phyloP scores from a whole-genome alignment of 2,888 invertebrate genomes.

The Rhingia rostrata region DNA sequence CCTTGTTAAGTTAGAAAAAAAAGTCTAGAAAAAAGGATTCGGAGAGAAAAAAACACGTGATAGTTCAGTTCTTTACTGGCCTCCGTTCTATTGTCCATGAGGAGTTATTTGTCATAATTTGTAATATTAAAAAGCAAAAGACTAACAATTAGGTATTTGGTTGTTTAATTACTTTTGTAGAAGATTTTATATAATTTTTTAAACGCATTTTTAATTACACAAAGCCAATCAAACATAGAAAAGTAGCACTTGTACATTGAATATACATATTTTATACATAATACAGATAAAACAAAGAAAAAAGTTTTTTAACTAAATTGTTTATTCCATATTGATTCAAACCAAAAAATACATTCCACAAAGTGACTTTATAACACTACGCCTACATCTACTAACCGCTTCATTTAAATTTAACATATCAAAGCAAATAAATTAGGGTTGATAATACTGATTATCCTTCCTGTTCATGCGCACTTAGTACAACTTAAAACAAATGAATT shows the following conservation, averaged over 20 bases:
- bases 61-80: too few species aligned
- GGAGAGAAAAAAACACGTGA: too few species aligned
- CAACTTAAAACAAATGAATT: too few species aligned
- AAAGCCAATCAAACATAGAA: slow-evolving; percentile 63
- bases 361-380: too few species aligned
- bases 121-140: background rate
- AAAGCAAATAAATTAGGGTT: too few species aligned
- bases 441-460: too few species aligned
- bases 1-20: too few species aligned
- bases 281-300: slow-evolving; percentile 17
- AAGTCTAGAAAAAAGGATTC: too few species aligned
- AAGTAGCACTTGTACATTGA: slow-evolving; percentile 65
- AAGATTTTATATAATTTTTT: background rate
- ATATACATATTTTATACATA: background rate
- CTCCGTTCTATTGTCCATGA: background rate
- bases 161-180: background rate
- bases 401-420: too few species aligned
- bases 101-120: background rate
- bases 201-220: slow-evolving; percentile 23
- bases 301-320: slow-evolving; percentile 9
- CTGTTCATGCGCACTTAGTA: too few species aligned
- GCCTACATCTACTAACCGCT: too few species aligned
- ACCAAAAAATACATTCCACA: background rate
- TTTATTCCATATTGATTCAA: slow-evolving; percentile 12
- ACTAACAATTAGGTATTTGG: background rate